These are phyloP conservation scores for Trialeurodes vaporariorum DNA, from an alignment of 1,140 invertebrate species.

Conservation along the genomic window DNA sequence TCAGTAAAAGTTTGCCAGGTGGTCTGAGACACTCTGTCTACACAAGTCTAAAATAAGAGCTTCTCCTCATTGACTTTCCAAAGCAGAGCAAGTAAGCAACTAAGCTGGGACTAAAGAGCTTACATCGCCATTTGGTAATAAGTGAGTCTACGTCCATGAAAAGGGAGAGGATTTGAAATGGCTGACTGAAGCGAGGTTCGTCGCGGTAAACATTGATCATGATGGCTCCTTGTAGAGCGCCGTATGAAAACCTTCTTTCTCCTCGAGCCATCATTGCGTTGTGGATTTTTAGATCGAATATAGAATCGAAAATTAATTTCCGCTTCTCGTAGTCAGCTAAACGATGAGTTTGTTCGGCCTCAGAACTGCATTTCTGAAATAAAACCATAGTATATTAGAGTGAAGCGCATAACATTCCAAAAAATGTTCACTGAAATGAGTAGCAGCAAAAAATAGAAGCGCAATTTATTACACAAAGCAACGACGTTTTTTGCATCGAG, in stretches of 20 bases:
- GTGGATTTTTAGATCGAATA: conserved; percentile 74
- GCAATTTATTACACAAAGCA: too few relatives aligned
- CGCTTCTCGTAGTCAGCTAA: conserved; percentile 58
- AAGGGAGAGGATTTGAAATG: conserved; percentile 83
- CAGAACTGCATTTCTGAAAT: conserved; percentile 43
- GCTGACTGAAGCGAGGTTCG: conserved; percentile 91
- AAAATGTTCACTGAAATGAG: too few relatives aligned
- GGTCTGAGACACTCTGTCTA: too few relatives aligned
- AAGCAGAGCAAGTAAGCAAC: background rate
- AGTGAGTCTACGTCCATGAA: conserved; percentile 97
- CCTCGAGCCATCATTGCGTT: conserved; percentile 66
- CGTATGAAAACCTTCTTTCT: conserved; percentile 79
- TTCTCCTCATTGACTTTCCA: too few relatives aligned
- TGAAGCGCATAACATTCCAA: too few relatives aligned
- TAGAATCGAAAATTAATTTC: conserved; percentile 73
- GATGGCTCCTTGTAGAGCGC: conserved; percentile 86
- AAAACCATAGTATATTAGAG: too few relatives aligned
- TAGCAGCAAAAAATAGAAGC: too few relatives aligned
- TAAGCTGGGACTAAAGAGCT: conserved; percentile 35
- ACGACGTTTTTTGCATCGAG: too few relatives aligned
- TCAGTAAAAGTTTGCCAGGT: too few relatives aligned
- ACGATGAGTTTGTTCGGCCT: conserved; percentile 43
- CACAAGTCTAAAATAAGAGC: too few relatives aligned
- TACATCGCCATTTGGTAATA: conserved; percentile 99
- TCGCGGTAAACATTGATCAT: conserved; percentile 96